Conservation (phyloP, 2,888 invertebrate genomes). For the Drosophila longiperda region DNA sequence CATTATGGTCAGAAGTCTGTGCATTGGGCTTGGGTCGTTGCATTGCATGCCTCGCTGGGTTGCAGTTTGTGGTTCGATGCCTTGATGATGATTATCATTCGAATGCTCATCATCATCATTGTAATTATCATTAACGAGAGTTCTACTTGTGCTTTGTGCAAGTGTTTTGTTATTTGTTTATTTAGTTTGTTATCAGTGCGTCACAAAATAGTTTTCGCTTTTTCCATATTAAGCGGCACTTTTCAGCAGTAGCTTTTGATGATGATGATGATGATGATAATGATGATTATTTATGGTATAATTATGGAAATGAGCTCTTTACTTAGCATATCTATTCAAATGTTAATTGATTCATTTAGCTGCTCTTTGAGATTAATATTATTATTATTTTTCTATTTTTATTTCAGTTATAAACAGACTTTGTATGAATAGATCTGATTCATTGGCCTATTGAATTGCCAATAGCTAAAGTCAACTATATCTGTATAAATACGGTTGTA, state of each 20-base stretch:
- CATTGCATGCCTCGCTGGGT: slow-evolving; percentile 64
- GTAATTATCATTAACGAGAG: slow-evolving; percentile 41
- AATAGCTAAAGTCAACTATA: neutral
- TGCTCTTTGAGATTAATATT: neutral
- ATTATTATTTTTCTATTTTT: neutral
- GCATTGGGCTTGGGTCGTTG: slow-evolving; percentile 60
- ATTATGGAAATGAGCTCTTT: slow-evolving; percentile 11
- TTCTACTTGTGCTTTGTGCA: slow-evolving; percentile 24
- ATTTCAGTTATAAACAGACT: neutral
- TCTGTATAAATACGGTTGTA: slow-evolving; percentile 9
- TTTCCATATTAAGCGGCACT: slow-evolving; percentile 56
- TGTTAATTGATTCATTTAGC: slow-evolving; percentile 37
- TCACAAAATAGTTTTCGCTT: slow-evolving; percentile 65
- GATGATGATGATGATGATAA: slow-evolving; percentile 17
- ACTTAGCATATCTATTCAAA: slow-evolving; percentile 27
- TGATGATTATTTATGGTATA: slow-evolving; percentile 1
- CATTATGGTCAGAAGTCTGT: neutral
- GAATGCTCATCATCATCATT: slow-evolving; percentile 9
- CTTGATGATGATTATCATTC: slow-evolving; percentile 10
- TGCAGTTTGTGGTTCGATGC: slow-evolving; percentile 35
- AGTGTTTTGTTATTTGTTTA: slow-evolving; percentile 46
- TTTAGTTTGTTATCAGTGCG: slow-evolving; percentile 66
- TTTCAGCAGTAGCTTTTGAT: slow-evolving; percentile 16
- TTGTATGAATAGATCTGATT: slow-evolving; percentile 26
- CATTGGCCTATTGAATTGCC: slow-evolving; percentile 4